These are phyloP conservation scores for Aphaenogaster floridana DNA, from an alignment of 1,140 invertebrate genomes.

Conservation along the genomic window DNA sequence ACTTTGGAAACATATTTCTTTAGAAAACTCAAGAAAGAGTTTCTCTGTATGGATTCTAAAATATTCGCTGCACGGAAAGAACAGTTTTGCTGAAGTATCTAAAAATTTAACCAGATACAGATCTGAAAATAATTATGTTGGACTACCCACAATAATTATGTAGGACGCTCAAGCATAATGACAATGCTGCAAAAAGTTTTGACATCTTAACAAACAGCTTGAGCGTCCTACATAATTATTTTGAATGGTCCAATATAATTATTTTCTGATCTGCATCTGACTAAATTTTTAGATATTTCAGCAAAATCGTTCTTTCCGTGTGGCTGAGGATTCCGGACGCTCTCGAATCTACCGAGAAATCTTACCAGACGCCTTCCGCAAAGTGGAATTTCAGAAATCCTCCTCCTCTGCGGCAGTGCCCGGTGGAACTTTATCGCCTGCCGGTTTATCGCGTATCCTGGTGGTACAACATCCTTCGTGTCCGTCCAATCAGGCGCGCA, in stretches of 20 bases:
- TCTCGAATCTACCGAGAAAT: conserved; percentile 35
- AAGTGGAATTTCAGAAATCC: conserved; percentile 73
- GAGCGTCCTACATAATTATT: too few relatives aligned
- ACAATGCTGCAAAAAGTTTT: too few relatives aligned
- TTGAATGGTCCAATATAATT: too few relatives aligned
- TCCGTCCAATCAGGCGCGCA: conserved; percentile 83
- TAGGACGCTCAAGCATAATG: too few relatives aligned
- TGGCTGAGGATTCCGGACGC: conserved; percentile 2
- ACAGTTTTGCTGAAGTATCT: too few relatives aligned
- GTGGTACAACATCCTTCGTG: conserved; percentile 84
- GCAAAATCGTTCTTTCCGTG: too few relatives aligned
- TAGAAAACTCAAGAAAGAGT: background rate
- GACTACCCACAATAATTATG: too few relatives aligned
- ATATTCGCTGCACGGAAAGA: background rate
- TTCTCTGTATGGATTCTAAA: background rate
- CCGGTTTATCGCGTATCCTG: conserved; percentile 83
- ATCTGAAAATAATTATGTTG: too few relatives aligned
- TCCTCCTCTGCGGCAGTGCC: conserved; percentile 49
- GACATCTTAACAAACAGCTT: too few relatives aligned
- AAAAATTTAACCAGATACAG: too few relatives aligned
- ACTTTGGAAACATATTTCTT: background rate
- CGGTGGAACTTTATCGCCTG: conserved; percentile 74
- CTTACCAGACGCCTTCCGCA: conserved; percentile 43
- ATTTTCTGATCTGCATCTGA: too few relatives aligned
- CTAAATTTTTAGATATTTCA: too few relatives aligned